These are phyloP conservation scores for Gorsachius magnificus DNA, from an alignment of 2,797 vertebrate genomes.

Conservation along the genomic window DNA sequence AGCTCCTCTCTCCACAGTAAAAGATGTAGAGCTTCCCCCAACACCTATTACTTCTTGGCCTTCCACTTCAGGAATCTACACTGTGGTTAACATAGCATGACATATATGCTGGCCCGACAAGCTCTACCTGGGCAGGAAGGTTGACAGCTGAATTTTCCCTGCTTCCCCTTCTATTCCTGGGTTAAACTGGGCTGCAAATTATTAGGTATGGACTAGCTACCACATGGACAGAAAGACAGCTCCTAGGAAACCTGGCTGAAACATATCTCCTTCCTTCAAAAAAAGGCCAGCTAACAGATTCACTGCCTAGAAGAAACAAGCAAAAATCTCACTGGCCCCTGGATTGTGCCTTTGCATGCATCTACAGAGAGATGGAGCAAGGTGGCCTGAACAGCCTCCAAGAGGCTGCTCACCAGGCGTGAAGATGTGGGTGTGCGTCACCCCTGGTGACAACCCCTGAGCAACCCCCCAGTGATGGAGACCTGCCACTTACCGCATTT, in stretches of 20 bases:
- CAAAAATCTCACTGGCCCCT: neutral
- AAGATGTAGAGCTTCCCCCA: neutral
- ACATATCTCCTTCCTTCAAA: neutral
- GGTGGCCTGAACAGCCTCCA: neutral
- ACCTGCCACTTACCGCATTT: neutral
- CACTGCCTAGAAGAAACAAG: neutral
- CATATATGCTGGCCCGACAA: neutral
- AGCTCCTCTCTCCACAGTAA: neutral
- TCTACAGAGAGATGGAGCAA: neutral
- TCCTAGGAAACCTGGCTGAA: neutral
- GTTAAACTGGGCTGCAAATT: neutral
- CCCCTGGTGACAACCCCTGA: neutral
- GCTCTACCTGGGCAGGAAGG: neutral
- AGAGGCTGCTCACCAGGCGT: neutral
- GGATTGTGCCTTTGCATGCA: neutral
- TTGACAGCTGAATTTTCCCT: neutral
- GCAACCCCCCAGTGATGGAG: neutral
- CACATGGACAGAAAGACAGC: rapidly evolving
- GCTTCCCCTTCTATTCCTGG: neutral
- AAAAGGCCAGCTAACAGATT: neutral
- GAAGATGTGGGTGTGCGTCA: neutral
- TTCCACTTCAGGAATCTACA: neutral
- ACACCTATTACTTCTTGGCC: neutral
- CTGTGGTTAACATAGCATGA: neutral
- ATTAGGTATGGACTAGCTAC: neutral